These are phyloP conservation scores for Amphiura filiformis DNA, from an alignment of 35 echinoderm and acorn worm genomes.

Conservation along the genomic window DNA sequence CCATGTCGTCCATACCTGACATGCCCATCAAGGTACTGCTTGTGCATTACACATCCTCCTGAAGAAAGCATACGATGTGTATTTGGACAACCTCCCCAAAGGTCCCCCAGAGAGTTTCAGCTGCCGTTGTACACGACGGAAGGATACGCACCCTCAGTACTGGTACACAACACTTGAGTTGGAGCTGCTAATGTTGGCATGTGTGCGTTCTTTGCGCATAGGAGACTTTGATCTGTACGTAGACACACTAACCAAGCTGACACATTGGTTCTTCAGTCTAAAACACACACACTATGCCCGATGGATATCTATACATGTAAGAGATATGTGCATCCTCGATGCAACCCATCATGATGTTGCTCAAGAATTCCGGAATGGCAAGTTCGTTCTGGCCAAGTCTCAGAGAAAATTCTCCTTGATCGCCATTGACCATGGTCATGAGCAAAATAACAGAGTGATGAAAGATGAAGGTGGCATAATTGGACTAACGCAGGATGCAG, in stretches of 20 bases:
- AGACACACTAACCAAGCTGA: conserved; percentile 26
- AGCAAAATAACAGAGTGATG: too few species aligned
- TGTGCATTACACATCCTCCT: not conserved
- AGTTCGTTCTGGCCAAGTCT: not conserved
- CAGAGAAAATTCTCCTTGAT: too few species aligned
- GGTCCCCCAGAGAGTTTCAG: conserved; percentile 38
- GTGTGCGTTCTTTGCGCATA: conserved; percentile 27
- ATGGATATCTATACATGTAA: conserved; percentile 28
- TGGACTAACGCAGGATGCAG: conserved; percentile 11
- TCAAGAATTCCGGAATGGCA: conserved; percentile 16
- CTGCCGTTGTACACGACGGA: conserved; percentile 10
- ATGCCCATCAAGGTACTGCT: conserved; percentile 43
- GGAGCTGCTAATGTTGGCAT: conserved; percentile 42
- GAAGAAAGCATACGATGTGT: conserved; percentile 35
- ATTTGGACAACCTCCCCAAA: not conserved
- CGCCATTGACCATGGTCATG: too few species aligned
- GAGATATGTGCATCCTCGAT: conserved; percentile 24
- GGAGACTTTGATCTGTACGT: conserved; percentile 40
- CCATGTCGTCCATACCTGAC: conserved; percentile 12
- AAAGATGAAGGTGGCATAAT: not conserved
- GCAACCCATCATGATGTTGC: conserved; percentile 20
- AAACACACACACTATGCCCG: conserved; percentile 44
- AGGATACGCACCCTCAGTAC: not conserved
- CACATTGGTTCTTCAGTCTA: conserved; percentile 44
- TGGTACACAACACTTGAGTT: conserved; percentile 25